Base-by-base conservation (phyloP, 2,797 vertebrate species). In the Sebastes reedi region DNA sequence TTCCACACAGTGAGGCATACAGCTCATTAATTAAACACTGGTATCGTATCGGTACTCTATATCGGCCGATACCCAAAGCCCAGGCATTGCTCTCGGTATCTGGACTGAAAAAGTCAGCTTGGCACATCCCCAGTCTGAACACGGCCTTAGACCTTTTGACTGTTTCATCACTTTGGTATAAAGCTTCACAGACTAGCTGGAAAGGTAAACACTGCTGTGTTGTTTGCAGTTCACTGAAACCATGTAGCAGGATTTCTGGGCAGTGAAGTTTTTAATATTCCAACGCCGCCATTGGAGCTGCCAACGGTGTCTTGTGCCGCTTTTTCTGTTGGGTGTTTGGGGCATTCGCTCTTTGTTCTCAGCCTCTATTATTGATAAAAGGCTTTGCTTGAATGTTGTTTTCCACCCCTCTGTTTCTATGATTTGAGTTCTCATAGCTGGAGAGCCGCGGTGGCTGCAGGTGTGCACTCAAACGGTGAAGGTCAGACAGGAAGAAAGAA, bases 281-380 rank as follows among this genome's bases (percentile, higher is more conserved):
- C 66, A 79, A n/a, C 25, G 46, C 11, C 5, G 4, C 8, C 42
- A 71, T 75, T 68, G 70, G 77, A 79, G 65, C 50, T 67, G 32
- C 72, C 68, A 56, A 3, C 8, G 1, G 65, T 66, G 56, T 20
- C 61, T 5, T 8, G 34, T 3, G 58, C 39, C 1, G 4, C 65
- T 73, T 66, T 73, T 66, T 75, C 52, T 29, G 54, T 20, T n/a
- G 27, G 54, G 22, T 65, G 69, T 77, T 76, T 34, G 36, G 72
- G 62, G 32, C 3, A 64, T 78, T 80, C 4, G 3, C 20, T 70
- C 68, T 82, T 85, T 83, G 65, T 84, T 83, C 70, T 77, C 27
- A 69, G 61, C 42, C 67, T 90, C 20, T 77, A 83, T 90, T 84
- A 84, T 61, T 85, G 70, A 93, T 90, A 80, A 88, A 88, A 86